Evolutionary conservation across 1,140 invertebrate genomes (phyloP), one percentile per base, ranked within the genome.

Genomic region (Pseudobourletiella spinata): DNA sequence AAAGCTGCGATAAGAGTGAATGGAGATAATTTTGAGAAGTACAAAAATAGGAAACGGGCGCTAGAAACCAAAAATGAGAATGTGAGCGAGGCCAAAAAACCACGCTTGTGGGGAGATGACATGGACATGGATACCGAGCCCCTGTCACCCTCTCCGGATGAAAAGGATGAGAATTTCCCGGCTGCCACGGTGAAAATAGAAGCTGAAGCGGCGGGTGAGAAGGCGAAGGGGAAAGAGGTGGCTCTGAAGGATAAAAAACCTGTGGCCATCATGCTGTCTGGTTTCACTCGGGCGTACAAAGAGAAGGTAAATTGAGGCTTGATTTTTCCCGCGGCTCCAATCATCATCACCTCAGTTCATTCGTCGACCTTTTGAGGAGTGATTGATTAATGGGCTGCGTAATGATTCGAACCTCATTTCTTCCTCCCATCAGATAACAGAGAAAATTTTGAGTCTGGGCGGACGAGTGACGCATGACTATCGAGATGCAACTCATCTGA

Each of bases 1-100:
- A 91, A 91, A 76, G 84, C 85, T 73, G 89, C 91, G 0, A 86
- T 95, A 30, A 91, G 91, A 72, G 86, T 95, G 57, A 86, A 85
- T 1, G 88, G 89, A 75, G 89, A 93, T 72, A 85, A 84, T 0
- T 87, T 88, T 71, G 88, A 91, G 71, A 83, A 69, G 25, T 68
- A 67, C 39, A 71, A 70, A 52, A 32, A n/a, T 24, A 35, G 43
- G 29, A 66, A 68, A 51, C 55, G 63, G 28, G 32, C 59, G 4
- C 25, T 57, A 20, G 60, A 64, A 14, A 16, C 32, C 1, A 24
- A 35, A 29, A 32, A 35, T 11, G 22, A 24, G n/a, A 26, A 48
- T n/a, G 3, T 20, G 48, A 22, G 15, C 16, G 39, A 20, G 2
- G 20, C n/a, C 28, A 55, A 48, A 58, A 64, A 32, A 4, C 6